A percentile compares a stretch with the other conserved stretches of the same genome.
Evolutionary conservation across 2,797 vertebrate species (phyloP).

Genomic region (Gymnoscopelus braueri): DNA sequence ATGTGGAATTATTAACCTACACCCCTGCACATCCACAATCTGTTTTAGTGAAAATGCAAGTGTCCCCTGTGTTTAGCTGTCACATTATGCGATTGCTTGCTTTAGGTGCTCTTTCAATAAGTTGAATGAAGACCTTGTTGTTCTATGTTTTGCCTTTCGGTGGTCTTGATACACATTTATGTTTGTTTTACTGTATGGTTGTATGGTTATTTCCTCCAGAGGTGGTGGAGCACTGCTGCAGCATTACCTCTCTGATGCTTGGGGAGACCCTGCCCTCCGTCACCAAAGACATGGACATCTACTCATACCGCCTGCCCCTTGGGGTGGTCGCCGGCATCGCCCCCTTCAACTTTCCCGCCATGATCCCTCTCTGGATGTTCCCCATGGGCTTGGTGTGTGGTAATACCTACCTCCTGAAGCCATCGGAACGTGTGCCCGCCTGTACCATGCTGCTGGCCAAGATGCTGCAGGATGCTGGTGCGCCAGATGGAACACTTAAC

Average conservation of each 20-base stretch:
- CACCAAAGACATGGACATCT: slow-evolving; percentile 97
- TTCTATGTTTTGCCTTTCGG: not conserved
- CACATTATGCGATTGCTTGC: not conserved
- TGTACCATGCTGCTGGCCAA: slow-evolving; percentile 93
- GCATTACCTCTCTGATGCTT: slow-evolving; percentile 93
- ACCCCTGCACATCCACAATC: not conserved
- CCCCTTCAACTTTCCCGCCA: slow-evolving; percentile 96
- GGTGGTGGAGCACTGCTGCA: slow-evolving; percentile 96
- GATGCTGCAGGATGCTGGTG: slow-evolving; percentile 93
- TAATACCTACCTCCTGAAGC: slow-evolving; percentile 96
- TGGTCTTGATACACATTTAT: not conserved
- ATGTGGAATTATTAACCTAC: not conserved
- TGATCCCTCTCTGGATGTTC: slow-evolving; percentile 99
- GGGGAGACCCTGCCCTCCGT: slow-evolving; percentile 96
- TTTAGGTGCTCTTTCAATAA: not conserved
- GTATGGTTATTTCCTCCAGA: slow-evolving; percentile 78
- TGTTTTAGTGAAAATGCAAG: not conserved
- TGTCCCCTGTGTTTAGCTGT: too few relatives aligned
- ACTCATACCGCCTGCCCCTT: slow-evolving; percentile 90
- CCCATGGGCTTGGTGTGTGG: slow-evolving; percentile 96
- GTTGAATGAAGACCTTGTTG: not conserved
- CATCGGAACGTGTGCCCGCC: slow-evolving; percentile 92
- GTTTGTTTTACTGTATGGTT: not conserved
- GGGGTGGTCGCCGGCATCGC: slow-evolving; percentile 95
- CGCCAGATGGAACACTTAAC: slow-evolving; percentile 93